Base-by-base conservation (phyloP, 2,113 vertebrate genomes). In the Axis porcinus region DNA sequence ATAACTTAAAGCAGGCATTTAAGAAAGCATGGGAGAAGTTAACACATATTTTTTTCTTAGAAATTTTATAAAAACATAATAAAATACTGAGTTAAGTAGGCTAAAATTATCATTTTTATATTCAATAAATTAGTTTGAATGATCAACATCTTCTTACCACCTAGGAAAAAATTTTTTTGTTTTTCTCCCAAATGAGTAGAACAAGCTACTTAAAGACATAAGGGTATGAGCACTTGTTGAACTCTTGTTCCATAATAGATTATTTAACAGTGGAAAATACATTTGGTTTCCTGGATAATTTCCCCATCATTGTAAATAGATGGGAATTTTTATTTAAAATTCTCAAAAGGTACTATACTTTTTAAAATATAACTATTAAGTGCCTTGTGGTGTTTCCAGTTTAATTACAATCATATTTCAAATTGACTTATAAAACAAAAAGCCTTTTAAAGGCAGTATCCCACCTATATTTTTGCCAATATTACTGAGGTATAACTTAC, bases 71-170 rank as follows among this genome's bases (percentile, higher is more conserved):
- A 62, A 62, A 45, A 40, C 55, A 23, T 70, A 83, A 88, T 81
- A 30, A 84, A 95, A 91, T 84, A 54, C 15, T 93, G 33, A 85
- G 16, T 64, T n/a, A 55, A 93, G 86, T 67, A 89, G 78, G 84
- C 87, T 58, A 9, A 91, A 88, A 89, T 90, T 55, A 74, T 79
- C 67, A 28, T 76, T 47, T 94, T 97, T 94, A n/a, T 88, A 84
- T 93, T 96, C 14, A 4, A 83, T 54, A 86, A 76, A 54, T 50
- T 0, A 70, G 2, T 86, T 91, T 91, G n/a, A 13, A 64, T 28
- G 36, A 52, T 52, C 45, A 10, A 83, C 1, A 74, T 52, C 40
- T 81, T 93, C 45, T 47, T 12, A 89, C 23, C 47, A 91, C 8
- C 2, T 7, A 52, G 76, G 43, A 45, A 27, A 52, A 57, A 55